Percentiles rank a stretch among this genome's conserved stretches.
These are phyloP conservation scores for Sebastes iracundus DNA, from an alignment of 2,797 vertebrate species.

Conservation along the genomic window DNA sequence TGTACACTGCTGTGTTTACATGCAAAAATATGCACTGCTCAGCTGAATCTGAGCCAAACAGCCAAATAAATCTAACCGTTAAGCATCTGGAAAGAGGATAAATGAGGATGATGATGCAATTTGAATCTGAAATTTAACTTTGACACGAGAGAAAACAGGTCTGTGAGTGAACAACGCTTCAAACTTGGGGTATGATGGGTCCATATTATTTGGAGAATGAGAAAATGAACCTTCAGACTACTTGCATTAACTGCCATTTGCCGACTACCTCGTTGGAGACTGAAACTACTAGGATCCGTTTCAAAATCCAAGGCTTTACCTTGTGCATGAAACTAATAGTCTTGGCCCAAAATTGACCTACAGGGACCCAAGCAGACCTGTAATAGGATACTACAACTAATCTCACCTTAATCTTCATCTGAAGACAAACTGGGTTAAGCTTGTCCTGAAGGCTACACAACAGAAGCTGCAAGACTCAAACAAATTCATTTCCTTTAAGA, in stretches of 20 bases:
- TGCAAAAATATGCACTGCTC: constrained; percentile 2
- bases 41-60: background rate
- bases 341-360: constrained; percentile 15
- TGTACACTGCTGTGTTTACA: background rate
- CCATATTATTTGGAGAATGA: background rate
- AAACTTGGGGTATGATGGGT: background rate
- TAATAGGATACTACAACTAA: constrained; percentile 65
- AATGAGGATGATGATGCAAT: background rate
- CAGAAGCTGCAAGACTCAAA: background rate
- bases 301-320: constrained; percentile 6
- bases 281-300: constrained; percentile 1
- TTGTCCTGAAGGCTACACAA: constrained; percentile 24
- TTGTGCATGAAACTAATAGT: background rate
- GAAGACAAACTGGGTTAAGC: constrained; percentile 63
- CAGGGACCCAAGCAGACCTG: constrained; percentile 2
- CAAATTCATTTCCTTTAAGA: background rate
- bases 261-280: background rate
- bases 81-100: background rate
- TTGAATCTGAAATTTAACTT: background rate
- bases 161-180: background rate
- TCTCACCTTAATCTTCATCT: constrained; percentile 68
- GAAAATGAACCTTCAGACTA: background rate
- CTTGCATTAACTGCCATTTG: background rate
- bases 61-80: background rate
- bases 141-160: background rate